A percentile compares a stretch with the other conserved stretches of the same genome.
phyloP scores from a whole-genome alignment of 2,113 vertebrate species.

The Ovis canadensis region DNA sequence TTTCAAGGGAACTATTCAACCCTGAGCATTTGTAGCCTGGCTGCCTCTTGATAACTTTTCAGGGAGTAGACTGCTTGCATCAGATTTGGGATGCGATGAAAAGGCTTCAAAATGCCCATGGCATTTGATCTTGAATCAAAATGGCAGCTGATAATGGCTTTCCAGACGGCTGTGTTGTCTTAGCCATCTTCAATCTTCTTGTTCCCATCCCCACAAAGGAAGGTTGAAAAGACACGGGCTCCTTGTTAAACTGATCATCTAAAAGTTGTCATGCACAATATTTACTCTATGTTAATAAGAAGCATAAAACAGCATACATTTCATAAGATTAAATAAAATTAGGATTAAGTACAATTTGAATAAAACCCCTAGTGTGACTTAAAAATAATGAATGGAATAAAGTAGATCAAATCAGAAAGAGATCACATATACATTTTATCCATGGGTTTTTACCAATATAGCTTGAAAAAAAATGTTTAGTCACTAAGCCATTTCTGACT shows the following conservation, averaged over 20 bases:
- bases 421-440: background rate
- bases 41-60: conserved; percentile 65
- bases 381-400: background rate
- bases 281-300: background rate
- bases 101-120: conserved; percentile 36
- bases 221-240: background rate
- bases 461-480: background rate
- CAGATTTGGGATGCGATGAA: conserved; percentile 18
- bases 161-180: background rate
- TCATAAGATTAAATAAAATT: background rate
- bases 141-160: conserved; percentile 49
- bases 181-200: background rate
- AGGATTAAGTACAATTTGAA: background rate
- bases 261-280: background rate
- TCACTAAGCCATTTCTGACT: background rate
- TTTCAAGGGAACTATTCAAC: conserved; percentile 66
- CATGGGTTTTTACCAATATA: background rate
- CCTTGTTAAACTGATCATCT: background rate
- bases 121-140: conserved; percentile 47
- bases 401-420: background rate
- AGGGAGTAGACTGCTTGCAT: conserved; percentile 30
- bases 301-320: background rate
- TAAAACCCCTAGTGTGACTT: background rate
- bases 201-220: background rate
- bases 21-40: conserved; percentile 52